phyloP scores from a whole-genome alignment of 1,140 invertebrate genomes.

The Colletes latitarsis region DNA sequence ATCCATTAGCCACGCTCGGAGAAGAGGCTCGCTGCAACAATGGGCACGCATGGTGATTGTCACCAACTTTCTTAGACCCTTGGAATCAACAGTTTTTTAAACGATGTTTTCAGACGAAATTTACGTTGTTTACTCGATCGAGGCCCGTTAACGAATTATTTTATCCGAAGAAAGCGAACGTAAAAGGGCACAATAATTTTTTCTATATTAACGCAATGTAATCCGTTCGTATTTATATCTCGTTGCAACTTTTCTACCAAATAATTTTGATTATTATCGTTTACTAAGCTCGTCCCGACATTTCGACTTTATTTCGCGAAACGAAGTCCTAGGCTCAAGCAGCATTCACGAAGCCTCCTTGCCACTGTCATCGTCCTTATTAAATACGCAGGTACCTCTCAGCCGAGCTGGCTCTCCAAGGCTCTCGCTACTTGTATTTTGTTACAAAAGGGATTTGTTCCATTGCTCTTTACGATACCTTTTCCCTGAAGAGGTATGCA shows the following conservation, averaged over 20 bases:
- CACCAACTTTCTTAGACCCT: constrained; percentile 15
- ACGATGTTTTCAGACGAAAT: not conserved
- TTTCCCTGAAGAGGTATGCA: too few relatives aligned
- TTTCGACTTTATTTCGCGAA: not conserved
- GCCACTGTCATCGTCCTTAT: constrained; percentile 46
- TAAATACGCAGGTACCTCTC: constrained; percentile 43
- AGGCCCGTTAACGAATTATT: too few relatives aligned
- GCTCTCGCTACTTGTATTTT: constrained; percentile 50
- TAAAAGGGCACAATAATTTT: too few relatives aligned
- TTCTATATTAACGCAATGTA: too few relatives aligned
- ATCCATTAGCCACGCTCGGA: constrained; percentile 49
- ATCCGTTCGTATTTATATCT: too few relatives aligned
- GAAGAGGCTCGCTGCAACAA: constrained; percentile 10
- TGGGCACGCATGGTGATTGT: constrained; percentile 10
- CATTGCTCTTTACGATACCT: too few relatives aligned
- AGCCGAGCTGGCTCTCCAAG: constrained; percentile 32
- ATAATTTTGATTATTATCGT: too few relatives aligned
- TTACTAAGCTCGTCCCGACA: too few relatives aligned
- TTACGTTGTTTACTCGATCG: not conserved
- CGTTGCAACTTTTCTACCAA: not conserved
- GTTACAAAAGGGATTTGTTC: constrained; percentile 43
- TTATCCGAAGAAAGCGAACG: too few relatives aligned
- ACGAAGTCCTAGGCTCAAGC: constrained; percentile 18
- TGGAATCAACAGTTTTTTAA: not conserved
- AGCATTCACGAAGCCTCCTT: constrained; percentile 7